A percentile compares a stretch with the other conserved stretches of the same genome.
These are phyloP conservation scores for Lota lota DNA, from an alignment of 2,113 vertebrate genomes.

Conservation along the genomic window DNA sequence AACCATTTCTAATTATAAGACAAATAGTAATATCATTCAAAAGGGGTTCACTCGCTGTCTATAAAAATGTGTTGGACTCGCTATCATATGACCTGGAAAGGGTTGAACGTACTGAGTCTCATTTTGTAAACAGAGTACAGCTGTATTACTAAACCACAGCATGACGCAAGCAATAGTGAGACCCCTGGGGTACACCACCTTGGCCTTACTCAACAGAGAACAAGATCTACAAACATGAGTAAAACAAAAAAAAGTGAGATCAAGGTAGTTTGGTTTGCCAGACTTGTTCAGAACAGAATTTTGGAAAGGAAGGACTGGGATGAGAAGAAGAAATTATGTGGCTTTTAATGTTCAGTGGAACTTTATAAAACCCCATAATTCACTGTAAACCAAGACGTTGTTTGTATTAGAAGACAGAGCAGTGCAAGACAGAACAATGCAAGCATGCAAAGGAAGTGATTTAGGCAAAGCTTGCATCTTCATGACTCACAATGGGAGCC, in stretches of 20 bases:
- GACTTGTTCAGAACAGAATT: slow-evolving; percentile 9
- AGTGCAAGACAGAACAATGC: slow-evolving; percentile 43
- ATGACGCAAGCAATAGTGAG: slow-evolving; percentile 21
- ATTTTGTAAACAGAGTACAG: slow-evolving; percentile 6
- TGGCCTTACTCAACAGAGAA: too few species aligned
- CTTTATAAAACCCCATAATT: slow-evolving; percentile 45
- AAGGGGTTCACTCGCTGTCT: too few species aligned
- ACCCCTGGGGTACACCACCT: not conserved
- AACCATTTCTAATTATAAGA: too few species aligned
- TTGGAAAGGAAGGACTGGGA: slow-evolving; percentile 25
- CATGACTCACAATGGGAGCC: slow-evolving; percentile 45
- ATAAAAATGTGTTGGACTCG: too few species aligned
- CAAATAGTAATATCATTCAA: too few species aligned
- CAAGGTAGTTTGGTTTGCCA: slow-evolving; percentile 7
- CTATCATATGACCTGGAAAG: too few species aligned
- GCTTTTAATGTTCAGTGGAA: slow-evolving; percentile 33
- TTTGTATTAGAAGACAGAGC: slow-evolving; percentile 36
- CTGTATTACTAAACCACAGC: slow-evolving; percentile 6
- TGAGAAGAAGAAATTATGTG: slow-evolving; percentile 40
- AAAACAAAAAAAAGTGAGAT: too few species aligned
- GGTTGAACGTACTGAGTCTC: too few species aligned
- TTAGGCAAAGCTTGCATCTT: slow-evolving; percentile 16
- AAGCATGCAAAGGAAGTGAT: slow-evolving; percentile 24
- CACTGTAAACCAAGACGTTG: slow-evolving; percentile 31
- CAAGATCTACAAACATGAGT: too few species aligned